Conservation (phyloP, 1,140 invertebrate genomes). For the Pachypsylla venusta region DNA sequence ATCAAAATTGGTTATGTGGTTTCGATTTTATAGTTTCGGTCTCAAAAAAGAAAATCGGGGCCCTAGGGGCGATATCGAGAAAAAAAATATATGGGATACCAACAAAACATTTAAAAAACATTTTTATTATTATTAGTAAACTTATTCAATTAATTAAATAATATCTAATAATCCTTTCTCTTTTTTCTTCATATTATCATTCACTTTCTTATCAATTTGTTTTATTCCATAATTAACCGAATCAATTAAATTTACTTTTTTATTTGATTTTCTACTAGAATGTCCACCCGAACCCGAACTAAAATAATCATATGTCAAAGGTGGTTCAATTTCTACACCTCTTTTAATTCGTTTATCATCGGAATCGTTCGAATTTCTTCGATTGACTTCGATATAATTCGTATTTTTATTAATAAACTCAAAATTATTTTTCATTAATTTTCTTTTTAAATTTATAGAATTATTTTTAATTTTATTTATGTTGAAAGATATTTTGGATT, state of each 20-base stretch:
- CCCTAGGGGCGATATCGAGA: too few relatives aligned
- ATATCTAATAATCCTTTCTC: neutral
- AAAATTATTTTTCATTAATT: neutral
- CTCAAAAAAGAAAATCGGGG: too few relatives aligned
- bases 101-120: too few relatives aligned
- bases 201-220: neutral
- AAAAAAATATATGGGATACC: too few relatives aligned
- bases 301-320: neutral
- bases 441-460: neutral
- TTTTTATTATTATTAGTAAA: too few relatives aligned
- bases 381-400: neutral
- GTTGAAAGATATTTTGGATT: neutral
- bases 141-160: too few relatives aligned
- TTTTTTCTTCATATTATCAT: neutral
- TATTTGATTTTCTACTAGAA: neutral
- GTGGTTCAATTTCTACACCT: neutral
- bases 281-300: neutral
- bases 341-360: neutral
- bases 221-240: neutral
- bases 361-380: slow-evolving; percentile 10
- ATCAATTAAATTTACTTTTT: neutral
- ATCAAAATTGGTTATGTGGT: too few relatives aligned
- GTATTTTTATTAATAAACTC: neutral
- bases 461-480: neutral
- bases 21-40: too few relatives aligned